Conservation (phyloP, 2,113 vertebrate species). For the Ctenomys sociabilis region DNA sequence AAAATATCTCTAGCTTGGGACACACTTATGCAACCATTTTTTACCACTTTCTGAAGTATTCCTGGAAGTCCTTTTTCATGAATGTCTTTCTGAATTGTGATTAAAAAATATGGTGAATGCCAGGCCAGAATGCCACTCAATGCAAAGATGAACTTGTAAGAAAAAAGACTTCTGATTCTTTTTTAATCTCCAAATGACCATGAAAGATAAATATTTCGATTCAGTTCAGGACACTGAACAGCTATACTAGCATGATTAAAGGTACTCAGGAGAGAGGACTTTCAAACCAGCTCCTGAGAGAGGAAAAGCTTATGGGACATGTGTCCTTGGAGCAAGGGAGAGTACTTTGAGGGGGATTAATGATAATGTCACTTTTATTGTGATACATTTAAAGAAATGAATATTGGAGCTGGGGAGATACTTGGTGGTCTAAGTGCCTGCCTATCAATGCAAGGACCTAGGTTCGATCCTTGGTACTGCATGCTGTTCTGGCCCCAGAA, state of each 20-base stretch:
- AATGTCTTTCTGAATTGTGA: not conserved
- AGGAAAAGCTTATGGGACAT: not conserved
- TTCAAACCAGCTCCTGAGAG: not conserved
- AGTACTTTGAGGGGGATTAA: not conserved
- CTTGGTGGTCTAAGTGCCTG: no score
- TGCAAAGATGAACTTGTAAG: not conserved
- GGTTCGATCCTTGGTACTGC: no score
- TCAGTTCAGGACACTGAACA: not conserved
- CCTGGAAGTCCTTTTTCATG: not conserved
- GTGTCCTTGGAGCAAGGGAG: not conserved
- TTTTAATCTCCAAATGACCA: not conserved
- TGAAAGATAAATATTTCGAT: not conserved
- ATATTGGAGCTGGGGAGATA: no score
- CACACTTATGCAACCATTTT: not conserved
- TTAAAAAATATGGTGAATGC: not conserved
- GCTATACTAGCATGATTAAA: not conserved
- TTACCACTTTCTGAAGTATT: not conserved
- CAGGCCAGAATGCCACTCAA: not conserved
- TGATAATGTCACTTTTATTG: not conserved
- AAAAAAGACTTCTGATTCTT: not conserved
- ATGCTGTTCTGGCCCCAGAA: no score
- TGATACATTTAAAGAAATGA: not conserved
- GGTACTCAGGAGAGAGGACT: not conserved
- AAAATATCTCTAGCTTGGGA: not conserved
- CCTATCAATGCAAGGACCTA: no score